Percentiles rank a stretch among this genome's conserved stretches.
These are phyloP conservation scores for Calephelis perditalis DNA, from an alignment of 2,888 invertebrate species.

Conservation along the genomic window DNA sequence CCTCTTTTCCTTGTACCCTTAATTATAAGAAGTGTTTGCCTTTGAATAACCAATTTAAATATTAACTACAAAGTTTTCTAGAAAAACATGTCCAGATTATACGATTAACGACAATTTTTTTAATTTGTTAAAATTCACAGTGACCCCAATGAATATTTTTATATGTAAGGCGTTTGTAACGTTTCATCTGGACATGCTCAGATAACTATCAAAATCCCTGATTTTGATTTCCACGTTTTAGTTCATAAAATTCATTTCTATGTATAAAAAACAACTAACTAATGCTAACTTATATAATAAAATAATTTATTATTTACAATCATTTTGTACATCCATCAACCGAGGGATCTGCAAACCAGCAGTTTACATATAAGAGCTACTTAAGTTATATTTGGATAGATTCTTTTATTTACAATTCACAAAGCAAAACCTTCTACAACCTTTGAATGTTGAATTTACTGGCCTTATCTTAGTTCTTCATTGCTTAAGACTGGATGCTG, in stretches of 20 bases:
- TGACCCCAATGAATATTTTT: too few species aligned
- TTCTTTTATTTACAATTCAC: conserved; percentile 72
- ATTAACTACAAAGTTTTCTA: neutral
- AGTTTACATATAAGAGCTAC: conserved; percentile 53
- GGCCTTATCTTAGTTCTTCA: conserved; percentile 43
- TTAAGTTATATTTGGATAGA: conserved; percentile 77
- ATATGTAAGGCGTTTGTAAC: too few species aligned
- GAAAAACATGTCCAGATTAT: neutral
- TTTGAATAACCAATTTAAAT: neutral
- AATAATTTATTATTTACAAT: conserved; percentile 70
- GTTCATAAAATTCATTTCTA: conserved; percentile 18
- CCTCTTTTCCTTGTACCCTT: too few species aligned
- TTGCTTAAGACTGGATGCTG: conserved; percentile 44
- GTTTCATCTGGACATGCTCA: too few species aligned
- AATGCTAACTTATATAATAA: conserved; percentile 50
- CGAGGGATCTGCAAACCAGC: conserved; percentile 49
- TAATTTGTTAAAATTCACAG: too few species aligned
- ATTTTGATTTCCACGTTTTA: conserved; percentile 9
- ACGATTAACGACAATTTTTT: neutral
- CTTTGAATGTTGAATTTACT: conserved; percentile 70
- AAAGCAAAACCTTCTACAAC: conserved; percentile 37
- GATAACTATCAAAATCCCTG: neutral
- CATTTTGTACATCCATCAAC: conserved; percentile 67
- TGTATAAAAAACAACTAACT: conserved; percentile 47
- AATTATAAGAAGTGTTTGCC: too few species aligned